Evolutionary conservation across 2,888 invertebrate genomes (phyloP), one percentile per base, ranked within the genome.

Genomic region (Idaea straminata): DNA sequence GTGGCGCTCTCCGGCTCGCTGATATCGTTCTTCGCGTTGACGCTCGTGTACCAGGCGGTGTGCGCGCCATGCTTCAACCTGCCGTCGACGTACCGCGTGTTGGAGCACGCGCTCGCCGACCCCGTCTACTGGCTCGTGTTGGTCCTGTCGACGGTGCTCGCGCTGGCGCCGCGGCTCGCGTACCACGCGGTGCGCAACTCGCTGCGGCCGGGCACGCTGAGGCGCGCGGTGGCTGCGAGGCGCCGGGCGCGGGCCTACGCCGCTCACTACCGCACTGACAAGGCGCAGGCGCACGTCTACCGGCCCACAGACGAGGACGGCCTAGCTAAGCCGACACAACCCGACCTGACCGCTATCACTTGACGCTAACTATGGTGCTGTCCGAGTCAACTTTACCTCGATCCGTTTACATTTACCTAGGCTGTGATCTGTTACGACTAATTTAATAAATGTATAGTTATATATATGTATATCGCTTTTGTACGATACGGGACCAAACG

Each of bases 31-130:
- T 97, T 97, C 88, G 92, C 95, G 75, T 96, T 98, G 87, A 97
- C 97, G 69, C 91, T 98, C 67, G 83, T 97, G 63, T 98, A 98
- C 92, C 97, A 98, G 91, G 94, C 95, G 10, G 87, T 97, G 73
- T 97, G 97, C 85, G 95, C 97, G 72, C 94, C 95, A 74, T 97
- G 97, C 87, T 95, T 97, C 85, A 96, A 96, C 66, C 92, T 98
- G 77, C 97, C 97, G 58, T 97, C 97, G 77, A 98, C 97, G 35
- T 98, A 96, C 87, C 96, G 96, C 96, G 97, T 98, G 65, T 96
- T 98, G 88, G 95, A 96, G 83, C 94, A 95, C 82, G 95, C 97
- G 63, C 93, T 98, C 80, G 86, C 89, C 35, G 95, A 96, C 69
- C 94, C 96, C 4, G 90, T 94, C 34, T 98, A 97, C 93, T 98